Base-by-base conservation (phyloP, 2,888 invertebrate genomes). In the Mylabris sibirica region DNA sequence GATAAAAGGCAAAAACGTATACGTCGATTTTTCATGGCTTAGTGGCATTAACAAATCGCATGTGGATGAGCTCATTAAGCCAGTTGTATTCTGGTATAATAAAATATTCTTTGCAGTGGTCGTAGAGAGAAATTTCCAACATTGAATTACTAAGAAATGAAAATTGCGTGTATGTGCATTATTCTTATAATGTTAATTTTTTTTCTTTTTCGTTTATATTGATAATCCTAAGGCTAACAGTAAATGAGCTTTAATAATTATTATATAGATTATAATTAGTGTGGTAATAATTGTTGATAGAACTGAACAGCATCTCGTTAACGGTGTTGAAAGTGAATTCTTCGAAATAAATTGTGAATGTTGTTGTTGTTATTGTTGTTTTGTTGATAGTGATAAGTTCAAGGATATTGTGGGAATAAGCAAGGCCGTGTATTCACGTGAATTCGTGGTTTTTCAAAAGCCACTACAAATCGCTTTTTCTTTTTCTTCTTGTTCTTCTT, bases 51-150 rank as follows among this genome's bases (percentile, higher is more conserved):
- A 49, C 49, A 49, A 49, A 49, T 49, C 49, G 49, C 49, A 49
- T 49, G 49, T 49, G 49, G 49, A 49, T 49, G 49, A 49, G 49
- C 49, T 49, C 49, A 49, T 49, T 49, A 49, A 49, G 20, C 49
- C 20, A 20, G 49, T 49, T 49, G 49, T 49, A 49, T 49, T 49
- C 49, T 49, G 5, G 20, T 49, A 20, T 49, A 49, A 49, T 49
- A 49, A 49, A 49, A 49, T 49, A 49, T 49, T 49, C 49, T 11
- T 49, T 49, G 5, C 8, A 20, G 49, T 49, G 17, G 20, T 49
- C 0, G 49, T 49, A 49, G 49, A 49, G 49, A 49, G 41, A 49
- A 12, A 20, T 49, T 49, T 49, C 49, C 20, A 49, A 49, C 49
- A 49, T 49, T 44, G n/a, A 44, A 44, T 12, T 49, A 49, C 49